These are phyloP conservation scores for Eclectus roratus DNA, from an alignment of 2,113 vertebrate species.

Conservation along the genomic window DNA sequence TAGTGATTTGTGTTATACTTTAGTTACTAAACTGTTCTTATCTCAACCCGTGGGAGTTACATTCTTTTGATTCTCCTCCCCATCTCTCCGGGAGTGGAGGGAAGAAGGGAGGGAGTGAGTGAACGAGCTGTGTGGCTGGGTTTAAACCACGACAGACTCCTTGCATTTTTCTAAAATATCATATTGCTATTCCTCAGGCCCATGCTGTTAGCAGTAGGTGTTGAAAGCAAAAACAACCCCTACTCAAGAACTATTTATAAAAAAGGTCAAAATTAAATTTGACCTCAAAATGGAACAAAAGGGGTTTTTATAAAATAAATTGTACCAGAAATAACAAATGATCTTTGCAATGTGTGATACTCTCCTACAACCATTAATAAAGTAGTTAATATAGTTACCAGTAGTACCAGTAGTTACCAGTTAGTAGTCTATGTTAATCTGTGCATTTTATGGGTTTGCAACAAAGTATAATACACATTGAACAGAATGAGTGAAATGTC, in stretches of 20 bases:
- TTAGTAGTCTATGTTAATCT: background rate
- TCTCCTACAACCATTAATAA: background rate
- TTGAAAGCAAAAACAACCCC: background rate
- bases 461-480: background rate
- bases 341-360: background rate
- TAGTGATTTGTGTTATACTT: too few species aligned
- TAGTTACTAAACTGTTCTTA: too few species aligned
- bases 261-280: background rate
- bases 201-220: background rate
- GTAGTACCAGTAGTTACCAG: background rate
- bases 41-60: too few species aligned
- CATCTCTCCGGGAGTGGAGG: too few species aligned
- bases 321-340: background rate
- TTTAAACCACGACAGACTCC: background rate
- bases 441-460: background rate
- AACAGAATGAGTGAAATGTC: slow-evolving; percentile 21
- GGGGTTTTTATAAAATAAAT: background rate
- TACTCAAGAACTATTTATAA: background rate
- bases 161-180: background rate
- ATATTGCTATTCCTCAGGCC: slow-evolving; percentile 1
- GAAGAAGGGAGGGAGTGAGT: too few species aligned
- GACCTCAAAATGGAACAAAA: background rate
- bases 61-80: too few species aligned
- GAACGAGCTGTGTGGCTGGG: too few species aligned
- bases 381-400: background rate